Percentiles rank a stretch among this genome's conserved stretches.
phyloP scores from a whole-genome alignment of 2,113 vertebrate species.

The Mobula hypostoma region DNA sequence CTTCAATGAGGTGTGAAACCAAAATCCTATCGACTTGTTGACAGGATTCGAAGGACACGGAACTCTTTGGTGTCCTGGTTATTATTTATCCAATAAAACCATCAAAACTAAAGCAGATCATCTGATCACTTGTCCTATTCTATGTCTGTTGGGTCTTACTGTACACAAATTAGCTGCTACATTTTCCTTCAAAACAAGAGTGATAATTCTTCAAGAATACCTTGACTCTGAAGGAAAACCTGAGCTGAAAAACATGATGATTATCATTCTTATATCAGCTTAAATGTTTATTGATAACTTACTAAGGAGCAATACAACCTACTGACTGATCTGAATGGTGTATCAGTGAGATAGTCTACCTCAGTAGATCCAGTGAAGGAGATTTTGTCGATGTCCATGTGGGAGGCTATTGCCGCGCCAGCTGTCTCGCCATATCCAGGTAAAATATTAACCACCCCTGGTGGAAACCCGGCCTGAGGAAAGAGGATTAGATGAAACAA shows the following conservation, averaged over 20 bases:
- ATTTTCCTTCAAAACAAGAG: background rate
- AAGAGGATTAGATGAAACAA: slow-evolving; percentile 67
- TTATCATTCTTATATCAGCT: background rate
- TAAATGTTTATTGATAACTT: background rate
- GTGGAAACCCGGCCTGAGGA: slow-evolving; percentile 93
- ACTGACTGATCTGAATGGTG: background rate
- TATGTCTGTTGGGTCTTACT: background rate
- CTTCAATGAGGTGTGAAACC: background rate
- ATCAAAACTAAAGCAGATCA: background rate
- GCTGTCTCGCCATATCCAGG: slow-evolving; percentile 91
- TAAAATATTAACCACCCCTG: slow-evolving; percentile 98
- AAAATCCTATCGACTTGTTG: background rate
- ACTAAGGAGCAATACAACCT: background rate
- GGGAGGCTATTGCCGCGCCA: slow-evolving; percentile 86
- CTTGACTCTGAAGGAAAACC: background rate
- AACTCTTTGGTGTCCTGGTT: background rate
- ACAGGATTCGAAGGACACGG: background rate
- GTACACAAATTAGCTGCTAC: background rate
- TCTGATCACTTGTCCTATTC: background rate
- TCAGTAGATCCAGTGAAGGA: slow-evolving; percentile 95
- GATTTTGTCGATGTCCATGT: slow-evolving; percentile 94
- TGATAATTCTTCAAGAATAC: background rate
- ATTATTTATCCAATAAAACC: background rate
- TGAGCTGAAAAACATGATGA: background rate
- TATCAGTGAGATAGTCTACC: slow-evolving; percentile 56